Conservation (phyloP, 1,140 invertebrate genomes). For the Polypedilum pembai region DNA sequence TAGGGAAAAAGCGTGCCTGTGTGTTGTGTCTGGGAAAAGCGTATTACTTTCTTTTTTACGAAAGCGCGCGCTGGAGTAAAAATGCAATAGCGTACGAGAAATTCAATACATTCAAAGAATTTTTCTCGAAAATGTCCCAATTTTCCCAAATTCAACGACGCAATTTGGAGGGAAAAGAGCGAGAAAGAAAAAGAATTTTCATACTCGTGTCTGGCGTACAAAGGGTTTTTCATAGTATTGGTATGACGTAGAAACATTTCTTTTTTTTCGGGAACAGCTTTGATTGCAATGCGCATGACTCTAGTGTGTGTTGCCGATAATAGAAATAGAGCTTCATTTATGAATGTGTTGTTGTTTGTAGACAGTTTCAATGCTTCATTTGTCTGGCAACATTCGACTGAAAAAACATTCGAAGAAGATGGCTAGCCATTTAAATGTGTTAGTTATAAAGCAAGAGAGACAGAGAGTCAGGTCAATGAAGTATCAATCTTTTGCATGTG, state of each 20-base stretch:
- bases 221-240: background rate
- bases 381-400: background rate
- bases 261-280: background rate
- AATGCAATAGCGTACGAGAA: background rate
- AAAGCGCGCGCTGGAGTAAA: background rate
- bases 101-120: background rate
- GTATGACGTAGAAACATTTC: background rate
- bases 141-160: background rate
- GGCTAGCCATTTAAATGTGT: background rate
- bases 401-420: background rate
- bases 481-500: background rate
- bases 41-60: background rate
- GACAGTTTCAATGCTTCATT: background rate
- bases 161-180: background rate
- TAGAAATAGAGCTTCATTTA: background rate
- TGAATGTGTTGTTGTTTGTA: background rate
- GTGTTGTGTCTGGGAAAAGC: background rate
- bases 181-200: background rate
- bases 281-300: background rate
- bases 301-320: background rate
- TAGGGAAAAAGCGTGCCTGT: background rate
- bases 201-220: background rate
- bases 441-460: background rate
- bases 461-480: constrained; percentile 1
- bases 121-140: background rate